Conservation (phyloP, 1,140 invertebrate species). For the Linepithema humile region DNA sequence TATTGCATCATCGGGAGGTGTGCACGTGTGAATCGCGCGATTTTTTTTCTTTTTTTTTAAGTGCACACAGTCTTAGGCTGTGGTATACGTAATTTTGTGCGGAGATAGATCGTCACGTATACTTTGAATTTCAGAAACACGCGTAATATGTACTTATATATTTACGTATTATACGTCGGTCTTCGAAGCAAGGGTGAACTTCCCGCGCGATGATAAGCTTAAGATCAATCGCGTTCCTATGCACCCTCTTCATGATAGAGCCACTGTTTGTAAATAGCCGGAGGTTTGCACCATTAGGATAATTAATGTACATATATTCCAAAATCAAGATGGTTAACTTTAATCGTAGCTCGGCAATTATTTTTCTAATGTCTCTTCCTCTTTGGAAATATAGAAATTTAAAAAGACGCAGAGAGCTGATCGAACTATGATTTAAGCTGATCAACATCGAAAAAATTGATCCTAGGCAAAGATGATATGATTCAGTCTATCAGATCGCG, state of each 20-base stretch:
- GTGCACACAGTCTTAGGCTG: background rate
- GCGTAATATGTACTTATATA: conserved; percentile 18
- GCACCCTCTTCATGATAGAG: background rate
- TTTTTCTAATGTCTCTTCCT: background rate
- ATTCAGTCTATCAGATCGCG: background rate
- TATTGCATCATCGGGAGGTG: conserved; percentile 45
- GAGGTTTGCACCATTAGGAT: conserved; percentile 2
- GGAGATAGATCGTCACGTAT: background rate
- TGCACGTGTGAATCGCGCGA: conserved; percentile 27
- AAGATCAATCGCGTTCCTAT: conserved; percentile 12
- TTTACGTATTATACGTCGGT: conserved; percentile 6
- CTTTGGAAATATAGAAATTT: background rate
- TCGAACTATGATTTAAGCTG: background rate
- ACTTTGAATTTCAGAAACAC: conserved; percentile 10
- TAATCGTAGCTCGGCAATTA: background rate
- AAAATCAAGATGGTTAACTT: background rate
- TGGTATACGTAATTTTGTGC: background rate
- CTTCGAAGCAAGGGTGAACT: conserved; percentile 20
- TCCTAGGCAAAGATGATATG: background rate
- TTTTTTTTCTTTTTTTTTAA: conserved; percentile 39
- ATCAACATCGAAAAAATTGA: background rate
- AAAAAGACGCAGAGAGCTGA: background rate
- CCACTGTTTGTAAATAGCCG: conserved; percentile 53
- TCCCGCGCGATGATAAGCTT: conserved; percentile 51
- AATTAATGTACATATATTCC: background rate